These are phyloP conservation scores for Tinamus major DNA, from an alignment of 2,797 vertebrate species.

Conservation along the genomic window DNA sequence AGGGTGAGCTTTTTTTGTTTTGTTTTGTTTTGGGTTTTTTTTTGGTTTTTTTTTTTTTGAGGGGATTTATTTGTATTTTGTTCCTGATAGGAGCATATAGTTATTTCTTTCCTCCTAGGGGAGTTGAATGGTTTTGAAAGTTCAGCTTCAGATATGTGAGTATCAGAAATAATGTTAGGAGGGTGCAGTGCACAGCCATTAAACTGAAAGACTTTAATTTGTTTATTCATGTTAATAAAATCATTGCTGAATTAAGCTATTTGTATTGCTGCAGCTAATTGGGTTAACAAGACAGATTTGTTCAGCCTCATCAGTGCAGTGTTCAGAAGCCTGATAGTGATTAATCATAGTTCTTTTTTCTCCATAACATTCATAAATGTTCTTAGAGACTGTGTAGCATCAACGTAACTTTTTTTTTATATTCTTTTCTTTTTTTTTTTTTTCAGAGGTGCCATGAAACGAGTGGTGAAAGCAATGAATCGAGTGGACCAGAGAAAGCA, in stretches of 20 bases:
- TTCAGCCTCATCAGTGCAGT: constrained; percentile 74
- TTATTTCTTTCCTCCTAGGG: background rate
- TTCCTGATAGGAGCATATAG: background rate
- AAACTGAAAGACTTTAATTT: constrained; percentile 57
- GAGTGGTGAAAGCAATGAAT: constrained; percentile 88
- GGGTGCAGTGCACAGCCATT: background rate
- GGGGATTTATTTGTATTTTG: background rate
- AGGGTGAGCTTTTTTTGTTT: background rate
- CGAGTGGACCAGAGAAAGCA: constrained; percentile 89
- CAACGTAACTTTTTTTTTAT: background rate
- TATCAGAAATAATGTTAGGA: constrained; percentile 26
- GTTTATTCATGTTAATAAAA: constrained; percentile 78
- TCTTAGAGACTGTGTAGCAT: background rate
- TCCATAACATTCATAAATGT: constrained; percentile 31
- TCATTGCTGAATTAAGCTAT: constrained; percentile 68
- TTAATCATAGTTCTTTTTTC: constrained; percentile 56
- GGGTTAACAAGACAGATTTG: constrained; percentile 75
- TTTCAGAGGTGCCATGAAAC: constrained; percentile 87
- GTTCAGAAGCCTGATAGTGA: constrained; percentile 54
- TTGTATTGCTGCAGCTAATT: constrained; percentile 75
- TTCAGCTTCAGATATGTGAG: background rate
- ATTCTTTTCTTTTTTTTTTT: background rate
- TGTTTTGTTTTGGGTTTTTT: no score
- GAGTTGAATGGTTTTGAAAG: background rate
- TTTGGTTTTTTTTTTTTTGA: no score